phyloP scores from a whole-genome alignment of 2,797 vertebrate species.

The Eulemur coronatus region DNA sequence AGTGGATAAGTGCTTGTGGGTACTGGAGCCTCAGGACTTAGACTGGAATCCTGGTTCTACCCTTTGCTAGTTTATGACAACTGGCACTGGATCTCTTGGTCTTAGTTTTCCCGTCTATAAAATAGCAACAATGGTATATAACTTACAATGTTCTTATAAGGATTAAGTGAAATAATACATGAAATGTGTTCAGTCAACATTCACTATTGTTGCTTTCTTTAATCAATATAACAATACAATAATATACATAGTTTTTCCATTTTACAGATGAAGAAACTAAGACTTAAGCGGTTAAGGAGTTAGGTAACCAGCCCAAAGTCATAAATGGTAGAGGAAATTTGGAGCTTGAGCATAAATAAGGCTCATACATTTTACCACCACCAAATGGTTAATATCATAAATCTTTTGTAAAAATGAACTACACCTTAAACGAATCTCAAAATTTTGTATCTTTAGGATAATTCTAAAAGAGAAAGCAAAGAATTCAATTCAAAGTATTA shows the following conservation, averaged over 20 bases:
- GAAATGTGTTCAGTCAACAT: constrained; percentile 24
- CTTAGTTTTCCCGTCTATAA: background rate
- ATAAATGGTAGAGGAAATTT: background rate
- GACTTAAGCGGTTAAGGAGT: background rate
- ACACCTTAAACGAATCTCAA: constrained; percentile 31
- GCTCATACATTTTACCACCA: background rate
- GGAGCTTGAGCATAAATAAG: constrained; percentile 4
- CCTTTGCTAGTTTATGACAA: background rate
- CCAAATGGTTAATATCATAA: background rate
- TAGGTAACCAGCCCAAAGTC: background rate
- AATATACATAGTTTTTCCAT: background rate
- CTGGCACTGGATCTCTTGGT: background rate
- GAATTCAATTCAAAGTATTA: background rate
- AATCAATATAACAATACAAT: background rate
- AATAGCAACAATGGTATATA: background rate
- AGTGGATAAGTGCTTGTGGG: background rate
- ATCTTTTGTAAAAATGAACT: constrained; percentile 42
- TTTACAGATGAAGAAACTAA: constrained; percentile 24
- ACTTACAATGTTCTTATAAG: background rate
- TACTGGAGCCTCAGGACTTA: background rate
- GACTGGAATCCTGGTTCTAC: background rate
- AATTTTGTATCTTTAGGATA: constrained; percentile 21
- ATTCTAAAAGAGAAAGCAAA: constrained; percentile 42
- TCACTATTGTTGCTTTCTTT: constrained; percentile 21
- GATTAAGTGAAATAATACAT: background rate